phyloP scores from a whole-genome alignment of 2,888 invertebrate species.

The Cosmopolites sordidus region DNA sequence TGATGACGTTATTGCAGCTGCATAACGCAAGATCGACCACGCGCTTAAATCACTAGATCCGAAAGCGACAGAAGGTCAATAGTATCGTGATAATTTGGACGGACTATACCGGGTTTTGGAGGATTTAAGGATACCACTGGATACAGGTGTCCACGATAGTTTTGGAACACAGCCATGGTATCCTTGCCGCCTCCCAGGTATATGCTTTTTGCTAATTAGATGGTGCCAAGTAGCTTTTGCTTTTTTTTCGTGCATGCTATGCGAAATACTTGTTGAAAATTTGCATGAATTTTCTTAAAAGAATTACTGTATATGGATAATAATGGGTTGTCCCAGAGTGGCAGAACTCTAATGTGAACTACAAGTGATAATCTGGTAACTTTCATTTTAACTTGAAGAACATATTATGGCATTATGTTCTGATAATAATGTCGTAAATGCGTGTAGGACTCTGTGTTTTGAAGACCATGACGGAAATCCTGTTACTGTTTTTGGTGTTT shows the following conservation, averaged over 20 bases:
- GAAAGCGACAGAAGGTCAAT: not conserved
- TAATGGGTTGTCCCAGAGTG: too few species aligned
- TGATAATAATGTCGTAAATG: too few species aligned
- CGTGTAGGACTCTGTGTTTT: too few species aligned
- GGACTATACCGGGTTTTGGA: slow-evolving; percentile 32
- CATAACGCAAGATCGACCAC: slow-evolving; percentile 23
- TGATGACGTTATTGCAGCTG: slow-evolving; percentile 32
- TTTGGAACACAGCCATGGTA: slow-evolving; percentile 62
- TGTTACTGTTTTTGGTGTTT: too few species aligned
- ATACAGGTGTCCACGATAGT: slow-evolving; percentile 49
- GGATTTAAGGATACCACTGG: slow-evolving; percentile 45
- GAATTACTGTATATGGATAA: too few species aligned
- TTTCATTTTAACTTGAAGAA: too few species aligned
- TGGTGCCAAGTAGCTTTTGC: slow-evolving; percentile 13
- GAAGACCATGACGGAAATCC: too few species aligned
- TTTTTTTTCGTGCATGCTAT: slow-evolving; percentile 8
- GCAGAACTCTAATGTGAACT: too few species aligned
- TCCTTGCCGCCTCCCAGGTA: slow-evolving; percentile 62
- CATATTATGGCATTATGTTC: too few species aligned
- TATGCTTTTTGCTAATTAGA: slow-evolving; percentile 38
- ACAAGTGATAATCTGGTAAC: too few species aligned
- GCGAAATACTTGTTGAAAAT: too few species aligned
- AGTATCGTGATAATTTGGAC: not conserved
- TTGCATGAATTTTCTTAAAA: too few species aligned
- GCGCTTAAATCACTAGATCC: not conserved